Evolutionary conservation across 2,797 vertebrate species (phyloP).

Genomic region (Brachyrhaphis roseni): DNA sequence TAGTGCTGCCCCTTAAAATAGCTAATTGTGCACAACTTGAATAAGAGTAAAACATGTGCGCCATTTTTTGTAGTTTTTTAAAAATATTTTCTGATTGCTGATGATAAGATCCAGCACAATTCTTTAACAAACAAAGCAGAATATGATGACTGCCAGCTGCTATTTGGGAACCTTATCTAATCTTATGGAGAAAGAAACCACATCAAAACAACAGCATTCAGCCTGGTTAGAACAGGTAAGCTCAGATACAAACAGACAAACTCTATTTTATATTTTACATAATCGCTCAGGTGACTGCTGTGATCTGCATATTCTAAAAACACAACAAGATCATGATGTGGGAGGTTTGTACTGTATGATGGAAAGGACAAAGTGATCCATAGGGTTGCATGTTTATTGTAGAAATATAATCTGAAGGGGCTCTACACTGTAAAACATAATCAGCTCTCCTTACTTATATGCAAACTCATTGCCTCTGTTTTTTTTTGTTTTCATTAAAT

Average conservation of each 20-base stretch:
- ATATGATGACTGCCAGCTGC: background rate
- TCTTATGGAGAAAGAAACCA: background rate
- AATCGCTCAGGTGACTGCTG: background rate
- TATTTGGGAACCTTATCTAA: background rate
- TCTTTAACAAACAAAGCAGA: background rate
- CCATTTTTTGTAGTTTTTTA: background rate
- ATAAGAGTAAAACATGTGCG: background rate
- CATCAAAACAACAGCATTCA: background rate
- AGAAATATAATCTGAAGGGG: background rate
- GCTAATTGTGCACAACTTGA: background rate
- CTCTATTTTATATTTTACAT: background rate
- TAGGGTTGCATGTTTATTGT: background rate
- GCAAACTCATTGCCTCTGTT: no score
- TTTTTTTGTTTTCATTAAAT: no score
- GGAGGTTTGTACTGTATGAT: background rate
- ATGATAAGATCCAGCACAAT: background rate
- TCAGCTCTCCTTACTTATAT: no score
- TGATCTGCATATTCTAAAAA: background rate
- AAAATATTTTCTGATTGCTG: background rate
- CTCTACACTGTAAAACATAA: no score
- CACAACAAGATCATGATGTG: background rate
- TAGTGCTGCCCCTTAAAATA: background rate
- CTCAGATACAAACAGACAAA: background rate
- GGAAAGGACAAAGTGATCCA: background rate
- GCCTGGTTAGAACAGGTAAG: background rate